A percentile compares a stretch with the other conserved stretches of the same genome.
Conservation (phyloP, 2,797 vertebrate species). For the Manis crassicaudata region DNA sequence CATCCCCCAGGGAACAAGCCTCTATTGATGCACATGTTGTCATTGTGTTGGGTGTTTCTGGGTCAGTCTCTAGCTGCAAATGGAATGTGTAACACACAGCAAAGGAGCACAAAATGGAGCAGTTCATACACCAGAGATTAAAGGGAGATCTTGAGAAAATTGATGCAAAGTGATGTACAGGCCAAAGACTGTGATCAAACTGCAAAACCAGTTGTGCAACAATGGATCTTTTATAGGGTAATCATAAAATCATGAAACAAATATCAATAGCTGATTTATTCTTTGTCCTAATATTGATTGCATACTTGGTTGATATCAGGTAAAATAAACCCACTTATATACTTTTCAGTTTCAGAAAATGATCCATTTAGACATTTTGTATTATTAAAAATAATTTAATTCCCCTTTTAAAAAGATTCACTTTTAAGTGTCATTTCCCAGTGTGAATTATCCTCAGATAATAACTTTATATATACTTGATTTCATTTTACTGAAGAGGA, state of each 20-base stretch:
- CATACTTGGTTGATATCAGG: neutral
- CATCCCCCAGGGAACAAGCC: neutral
- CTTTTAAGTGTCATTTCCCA: constrained; percentile 45
- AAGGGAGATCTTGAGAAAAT: neutral
- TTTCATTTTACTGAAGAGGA: constrained; percentile 49
- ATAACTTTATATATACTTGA: constrained; percentile 29
- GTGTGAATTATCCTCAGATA: constrained; percentile 50
- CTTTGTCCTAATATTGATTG: neutral
- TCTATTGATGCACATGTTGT: neutral
- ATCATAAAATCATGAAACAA: constrained; percentile 33
- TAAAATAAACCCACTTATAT: constrained; percentile 20
- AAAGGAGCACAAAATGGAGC: neutral
- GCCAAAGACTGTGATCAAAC: neutral
- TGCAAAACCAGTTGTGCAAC: neutral
- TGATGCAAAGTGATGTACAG: neutral
- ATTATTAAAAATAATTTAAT: constrained; percentile 61
- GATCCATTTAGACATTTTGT: constrained; percentile 20
- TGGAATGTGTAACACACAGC: neutral
- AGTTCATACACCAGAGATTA: neutral
- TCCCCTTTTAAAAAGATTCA: constrained; percentile 38
- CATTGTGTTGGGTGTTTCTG: neutral
- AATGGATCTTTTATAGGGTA: neutral
- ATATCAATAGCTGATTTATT: neutral
- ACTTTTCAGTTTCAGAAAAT: constrained; percentile 29
- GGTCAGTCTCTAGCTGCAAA: neutral